phyloP scores from a whole-genome alignment of 2,888 invertebrate species.

The Lobophora halterata region DNA sequence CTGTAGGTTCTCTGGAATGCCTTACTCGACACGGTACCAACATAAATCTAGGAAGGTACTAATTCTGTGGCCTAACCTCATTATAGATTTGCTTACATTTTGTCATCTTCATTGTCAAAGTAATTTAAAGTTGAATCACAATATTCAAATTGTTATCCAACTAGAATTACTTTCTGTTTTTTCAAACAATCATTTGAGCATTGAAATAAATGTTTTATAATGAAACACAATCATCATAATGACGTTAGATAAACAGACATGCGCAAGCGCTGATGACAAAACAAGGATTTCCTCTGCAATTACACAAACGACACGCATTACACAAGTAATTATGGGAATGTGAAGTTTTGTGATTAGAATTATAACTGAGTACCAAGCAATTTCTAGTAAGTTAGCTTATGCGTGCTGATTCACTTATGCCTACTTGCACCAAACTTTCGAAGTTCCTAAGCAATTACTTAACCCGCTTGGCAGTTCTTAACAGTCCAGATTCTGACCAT shows the following conservation, averaged over 20 bases:
- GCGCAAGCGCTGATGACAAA: conserved; percentile 62
- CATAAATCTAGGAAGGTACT: too few species aligned
- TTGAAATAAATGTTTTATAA: conserved; percentile 68
- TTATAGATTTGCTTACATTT: too few species aligned
- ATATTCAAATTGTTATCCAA: conserved; percentile 36
- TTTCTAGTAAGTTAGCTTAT: conserved; percentile 16
- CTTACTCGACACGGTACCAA: too few species aligned
- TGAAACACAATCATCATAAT: conserved; percentile 69
- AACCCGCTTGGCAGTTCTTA: neutral
- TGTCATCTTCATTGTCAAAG: conserved; percentile 8
- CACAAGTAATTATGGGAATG: conserved; percentile 62
- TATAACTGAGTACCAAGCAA: conserved; percentile 29
- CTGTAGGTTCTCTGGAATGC: too few species aligned
- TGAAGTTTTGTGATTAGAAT: conserved; percentile 41
- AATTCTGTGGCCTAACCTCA: too few species aligned
- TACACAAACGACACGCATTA: conserved; percentile 64
- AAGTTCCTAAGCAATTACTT: too few species aligned
- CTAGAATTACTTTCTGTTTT: conserved; percentile 43
- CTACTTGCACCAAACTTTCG: too few species aligned
- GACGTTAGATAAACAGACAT: conserved; percentile 62
- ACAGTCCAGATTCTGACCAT: neutral
- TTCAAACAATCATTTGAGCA: conserved; percentile 39
- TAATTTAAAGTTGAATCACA: conserved; percentile 11
- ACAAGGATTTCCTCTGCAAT: conserved; percentile 73
- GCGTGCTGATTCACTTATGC: conserved; percentile 19